phyloP scores from a whole-genome alignment of 2,888 invertebrate genomes.

The Dasypogon diadema region DNA sequence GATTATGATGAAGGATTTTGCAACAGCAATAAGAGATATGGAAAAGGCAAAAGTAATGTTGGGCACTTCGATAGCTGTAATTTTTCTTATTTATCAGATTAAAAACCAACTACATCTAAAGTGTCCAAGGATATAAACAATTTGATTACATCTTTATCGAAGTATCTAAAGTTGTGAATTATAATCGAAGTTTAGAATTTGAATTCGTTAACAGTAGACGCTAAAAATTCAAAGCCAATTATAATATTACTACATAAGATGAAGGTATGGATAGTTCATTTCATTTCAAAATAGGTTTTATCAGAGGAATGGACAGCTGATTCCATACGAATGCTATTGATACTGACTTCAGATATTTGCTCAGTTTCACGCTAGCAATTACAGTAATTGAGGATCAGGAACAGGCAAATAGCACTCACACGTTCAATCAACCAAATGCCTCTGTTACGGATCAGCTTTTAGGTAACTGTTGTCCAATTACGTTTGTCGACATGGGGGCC shows the following conservation, averaged over 20 bases:
- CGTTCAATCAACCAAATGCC: slow-evolving; percentile 41
- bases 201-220: too few relatives aligned
- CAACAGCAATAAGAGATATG: too few relatives aligned
- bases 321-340: not conserved
- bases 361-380: slow-evolving; percentile 37
- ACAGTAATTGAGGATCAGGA: slow-evolving; percentile 48
- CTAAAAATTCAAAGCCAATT: too few relatives aligned
- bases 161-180: too few relatives aligned
- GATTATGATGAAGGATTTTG: too few relatives aligned
- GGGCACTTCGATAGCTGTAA: too few relatives aligned
- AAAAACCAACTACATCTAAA: too few relatives aligned
- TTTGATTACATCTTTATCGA: too few relatives aligned
- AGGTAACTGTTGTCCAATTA: slow-evolving; percentile 51
- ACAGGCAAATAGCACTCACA: slow-evolving; percentile 46
- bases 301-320: slow-evolving; percentile 14
- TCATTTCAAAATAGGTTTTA: slow-evolving; percentile 16
- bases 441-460: slow-evolving; percentile 48
- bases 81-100: too few relatives aligned
- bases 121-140: too few relatives aligned
- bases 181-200: too few relatives aligned
- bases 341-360: slow-evolving; percentile 1
- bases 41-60: too few relatives aligned
- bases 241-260: not conserved
- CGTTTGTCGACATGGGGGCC: slow-evolving; percentile 24
- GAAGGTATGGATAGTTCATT: not conserved